Evolutionary conservation across 2,797 vertebrate species (phyloP).

Genomic region (Nannoperca australis): DNA sequence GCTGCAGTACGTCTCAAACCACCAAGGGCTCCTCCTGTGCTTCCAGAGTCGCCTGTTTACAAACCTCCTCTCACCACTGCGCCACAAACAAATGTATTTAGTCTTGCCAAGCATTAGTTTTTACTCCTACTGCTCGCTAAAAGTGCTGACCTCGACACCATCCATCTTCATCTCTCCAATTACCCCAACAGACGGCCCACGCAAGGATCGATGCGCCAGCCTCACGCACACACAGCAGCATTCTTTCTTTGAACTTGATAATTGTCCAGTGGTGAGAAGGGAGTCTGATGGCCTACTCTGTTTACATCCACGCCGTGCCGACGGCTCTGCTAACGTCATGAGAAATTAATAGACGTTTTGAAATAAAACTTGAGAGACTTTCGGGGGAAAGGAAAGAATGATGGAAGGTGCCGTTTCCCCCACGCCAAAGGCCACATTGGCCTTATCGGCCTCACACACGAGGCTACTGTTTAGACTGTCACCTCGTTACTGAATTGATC

Average conservation of each 20-base stretch:
- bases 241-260: constrained; percentile 36
- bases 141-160: constrained; percentile 58
- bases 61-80: constrained; percentile 29
- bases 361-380: constrained; percentile 4
- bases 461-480: background rate
- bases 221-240: constrained; percentile 17
- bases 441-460: no score
- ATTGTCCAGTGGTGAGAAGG: constrained; percentile 18
- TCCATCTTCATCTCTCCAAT: constrained; percentile 64
- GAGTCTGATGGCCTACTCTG: constrained; percentile 9
- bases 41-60: constrained; percentile 12
- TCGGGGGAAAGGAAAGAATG: background rate
- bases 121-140: constrained; percentile 23
- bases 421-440: background rate
- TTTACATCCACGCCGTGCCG: background rate
- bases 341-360: background rate
- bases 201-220: constrained; percentile 50
- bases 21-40: background rate
- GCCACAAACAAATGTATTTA: constrained; percentile 29
- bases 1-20: constrained; percentile 1
- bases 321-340: accelerated
- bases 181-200: constrained; percentile 48
- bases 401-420: background rate
- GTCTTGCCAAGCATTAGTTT: constrained; percentile 38
- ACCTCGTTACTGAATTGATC: constrained; percentile 6